Percentiles rank a stretch among this genome's conserved stretches.
Conservation (phyloP, 2,888 invertebrate species). For the Stictocephala bisonia region DNA sequence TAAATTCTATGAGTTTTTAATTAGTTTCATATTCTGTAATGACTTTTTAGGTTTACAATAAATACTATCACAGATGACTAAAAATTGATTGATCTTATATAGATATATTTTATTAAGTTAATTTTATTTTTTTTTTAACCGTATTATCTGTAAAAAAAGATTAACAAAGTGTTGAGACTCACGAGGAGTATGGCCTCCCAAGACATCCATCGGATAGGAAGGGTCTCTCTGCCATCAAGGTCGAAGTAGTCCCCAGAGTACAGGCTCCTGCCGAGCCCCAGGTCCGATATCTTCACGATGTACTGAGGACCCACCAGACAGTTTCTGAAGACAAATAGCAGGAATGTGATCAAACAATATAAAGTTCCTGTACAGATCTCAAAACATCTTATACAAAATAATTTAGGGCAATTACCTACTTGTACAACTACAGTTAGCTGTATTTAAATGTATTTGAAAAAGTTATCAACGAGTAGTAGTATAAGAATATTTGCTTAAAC, state of each 20-base stretch:
- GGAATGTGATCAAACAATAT: too few relatives aligned
- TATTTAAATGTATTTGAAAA: background rate
- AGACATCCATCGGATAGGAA: slow-evolving; percentile 90
- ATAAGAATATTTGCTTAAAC: too few relatives aligned
- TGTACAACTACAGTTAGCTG: background rate
- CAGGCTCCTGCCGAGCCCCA: slow-evolving; percentile 77
- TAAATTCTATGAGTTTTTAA: too few relatives aligned
- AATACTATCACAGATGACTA: too few relatives aligned
- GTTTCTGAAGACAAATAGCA: slow-evolving; percentile 70
- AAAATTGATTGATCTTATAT: too few relatives aligned
- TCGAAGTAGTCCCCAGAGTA: slow-evolving; percentile 84
- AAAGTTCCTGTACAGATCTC: background rate
- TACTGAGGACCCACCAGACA: slow-evolving; percentile 83
- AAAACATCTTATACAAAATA: background rate
- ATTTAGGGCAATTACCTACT: background rate
- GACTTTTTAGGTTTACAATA: too few relatives aligned
- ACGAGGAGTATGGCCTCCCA: slow-evolving; percentile 86
- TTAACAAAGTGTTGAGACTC: too few relatives aligned
- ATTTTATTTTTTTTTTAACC: background rate
- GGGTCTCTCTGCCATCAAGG: slow-evolving; percentile 75
- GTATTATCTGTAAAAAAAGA: too few relatives aligned
- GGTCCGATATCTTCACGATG: slow-evolving; percentile 79
- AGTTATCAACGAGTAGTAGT: too few relatives aligned
- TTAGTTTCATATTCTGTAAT: too few relatives aligned
- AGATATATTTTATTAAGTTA: too few relatives aligned